phyloP scores from a whole-genome alignment of 2,113 vertebrate species.

The Oxygymnocypris stewartii region DNA sequence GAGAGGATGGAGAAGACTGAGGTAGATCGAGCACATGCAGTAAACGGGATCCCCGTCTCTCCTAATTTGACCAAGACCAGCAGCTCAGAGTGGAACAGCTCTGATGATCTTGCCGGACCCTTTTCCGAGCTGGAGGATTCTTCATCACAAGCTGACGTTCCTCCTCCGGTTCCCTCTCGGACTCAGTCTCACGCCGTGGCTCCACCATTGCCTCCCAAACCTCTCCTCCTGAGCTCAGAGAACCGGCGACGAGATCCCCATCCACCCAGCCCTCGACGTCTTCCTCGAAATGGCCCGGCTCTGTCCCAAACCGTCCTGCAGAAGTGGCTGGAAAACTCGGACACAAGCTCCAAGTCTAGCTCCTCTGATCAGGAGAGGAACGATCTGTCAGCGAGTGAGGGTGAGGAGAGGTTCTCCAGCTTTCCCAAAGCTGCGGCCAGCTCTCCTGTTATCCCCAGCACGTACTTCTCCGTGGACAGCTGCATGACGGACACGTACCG shows the following conservation, averaged over 20 bases:
- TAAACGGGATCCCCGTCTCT: conserved; percentile 56
- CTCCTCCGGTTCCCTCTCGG: background rate
- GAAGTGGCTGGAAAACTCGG: conserved; percentile 67
- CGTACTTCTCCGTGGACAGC: conserved; percentile 93
- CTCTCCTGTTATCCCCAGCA: conserved; percentile 76
- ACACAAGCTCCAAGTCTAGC: conserved; percentile 73
- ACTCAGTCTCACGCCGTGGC: conserved; percentile 48
- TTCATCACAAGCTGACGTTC: background rate
- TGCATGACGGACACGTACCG: conserved; percentile 98
- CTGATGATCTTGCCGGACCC: conserved; percentile 68
- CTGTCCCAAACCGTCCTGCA: conserved; percentile 41
- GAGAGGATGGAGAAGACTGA: conserved; percentile 57
- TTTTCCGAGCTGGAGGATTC: conserved; percentile 70
- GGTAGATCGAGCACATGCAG: conserved; percentile 54
- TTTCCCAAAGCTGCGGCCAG: conserved; percentile 48
- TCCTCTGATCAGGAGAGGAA: conserved; percentile 74
- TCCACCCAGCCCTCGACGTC: conserved; percentile 4
- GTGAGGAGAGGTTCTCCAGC: conserved; percentile 65
- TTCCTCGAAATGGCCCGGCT: background rate
- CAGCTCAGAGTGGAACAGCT: conserved; percentile 76
- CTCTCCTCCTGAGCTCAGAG: conserved; percentile 59
- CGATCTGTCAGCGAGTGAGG: conserved; percentile 72
- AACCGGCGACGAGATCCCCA: conserved; percentile 37
- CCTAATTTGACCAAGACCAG: conserved; percentile 67
- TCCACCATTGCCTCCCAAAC: conserved; percentile 83